Evolutionary conservation across 2,797 vertebrate genomes (phyloP).

Genomic region (Betta splendens): DNA sequence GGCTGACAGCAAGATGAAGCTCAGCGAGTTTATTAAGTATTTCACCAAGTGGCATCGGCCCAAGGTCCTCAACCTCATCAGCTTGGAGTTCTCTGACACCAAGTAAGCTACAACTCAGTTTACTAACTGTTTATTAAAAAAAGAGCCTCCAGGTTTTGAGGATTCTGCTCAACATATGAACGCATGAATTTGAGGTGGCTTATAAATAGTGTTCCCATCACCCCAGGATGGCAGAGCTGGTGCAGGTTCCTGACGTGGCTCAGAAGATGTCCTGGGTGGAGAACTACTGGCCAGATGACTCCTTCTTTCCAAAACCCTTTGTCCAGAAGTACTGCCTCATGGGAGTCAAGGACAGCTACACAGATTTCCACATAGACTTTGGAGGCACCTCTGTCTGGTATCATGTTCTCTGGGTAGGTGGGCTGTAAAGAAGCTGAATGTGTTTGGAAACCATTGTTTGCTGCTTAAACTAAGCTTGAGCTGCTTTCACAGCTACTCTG

Average conservation of each 20-base stretch:
- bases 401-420: slow-evolving; percentile 97
- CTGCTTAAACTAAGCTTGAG: background rate
- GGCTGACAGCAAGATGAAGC: slow-evolving; percentile 99
- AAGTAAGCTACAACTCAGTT: slow-evolving; percentile 83
- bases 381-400: slow-evolving; percentile 99
- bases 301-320: slow-evolving; percentile 98
- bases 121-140: background rate
- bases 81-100: slow-evolving; percentile 98
- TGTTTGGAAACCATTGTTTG: background rate
- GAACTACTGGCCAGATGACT: slow-evolving; percentile 99
- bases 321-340: slow-evolving; percentile 99
- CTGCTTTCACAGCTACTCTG: slow-evolving; percentile 4
- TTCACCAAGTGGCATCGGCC: slow-evolving; percentile 90
- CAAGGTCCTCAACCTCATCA: slow-evolving; percentile 99
- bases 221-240: slow-evolving; percentile 93
- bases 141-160: too few relatives aligned
- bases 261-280: slow-evolving; percentile 99
- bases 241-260: slow-evolving; percentile 95
- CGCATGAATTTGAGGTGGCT: background rate
- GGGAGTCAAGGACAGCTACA: slow-evolving; percentile 98
- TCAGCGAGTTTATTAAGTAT: slow-evolving; percentile 95
- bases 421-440: background rate
- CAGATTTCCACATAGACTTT: slow-evolving; percentile 99
- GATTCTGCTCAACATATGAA: too few relatives aligned
- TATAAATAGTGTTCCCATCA: background rate